A percentile compares a stretch with the other conserved stretches of the same genome.
Evolutionary conservation across 2,797 vertebrate species (phyloP).

Genomic region (Leuciscus waleckii): DNA sequence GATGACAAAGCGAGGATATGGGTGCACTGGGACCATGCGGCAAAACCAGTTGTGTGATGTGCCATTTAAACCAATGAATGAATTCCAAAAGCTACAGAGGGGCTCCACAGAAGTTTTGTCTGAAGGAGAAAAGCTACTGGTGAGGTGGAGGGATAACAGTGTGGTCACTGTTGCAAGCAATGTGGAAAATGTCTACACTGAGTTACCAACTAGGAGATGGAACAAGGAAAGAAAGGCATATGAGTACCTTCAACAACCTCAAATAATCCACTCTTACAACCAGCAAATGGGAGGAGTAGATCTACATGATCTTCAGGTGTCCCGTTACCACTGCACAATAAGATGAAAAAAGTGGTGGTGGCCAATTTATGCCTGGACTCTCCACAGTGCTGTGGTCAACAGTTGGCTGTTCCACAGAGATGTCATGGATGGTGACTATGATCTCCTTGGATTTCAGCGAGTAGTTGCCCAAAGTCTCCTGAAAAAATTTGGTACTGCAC

Average conservation of each 20-base stretch:
- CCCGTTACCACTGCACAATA: conserved; percentile 34
- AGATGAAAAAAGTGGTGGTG: conserved; percentile 35
- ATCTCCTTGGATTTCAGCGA: no score
- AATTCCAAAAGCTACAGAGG: no score
- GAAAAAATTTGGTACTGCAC: no score
- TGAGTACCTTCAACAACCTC: conserved; percentile 37
- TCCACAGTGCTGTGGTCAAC: no score
- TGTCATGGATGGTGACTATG: no score
- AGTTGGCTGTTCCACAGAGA: no score
- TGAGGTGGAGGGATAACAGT: conserved; percentile 44
- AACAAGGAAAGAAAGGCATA: conserved; percentile 35
- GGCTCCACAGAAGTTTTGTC: conserved; percentile 14
- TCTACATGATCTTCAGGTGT: conserved; percentile 42
- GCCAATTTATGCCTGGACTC: conserved; percentile 54
- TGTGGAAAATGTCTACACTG: conserved; percentile 39
- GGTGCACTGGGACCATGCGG: conserved; percentile 39
- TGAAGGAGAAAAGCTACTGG: conserved; percentile 50
- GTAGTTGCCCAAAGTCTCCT: no score
- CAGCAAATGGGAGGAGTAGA: no score
- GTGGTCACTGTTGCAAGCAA: conserved; percentile 49
- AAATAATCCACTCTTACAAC: conserved; percentile 42
- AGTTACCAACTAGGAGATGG: conserved; percentile 41
- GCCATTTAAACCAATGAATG: conserved; percentile 8
- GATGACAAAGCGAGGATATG: conserved; percentile 34
- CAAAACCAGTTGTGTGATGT: conserved; percentile 3